These are phyloP conservation scores for Drosophila pseudoobscura DNA, from an alignment of 1,140 invertebrate species.

Conservation along the genomic window DNA sequence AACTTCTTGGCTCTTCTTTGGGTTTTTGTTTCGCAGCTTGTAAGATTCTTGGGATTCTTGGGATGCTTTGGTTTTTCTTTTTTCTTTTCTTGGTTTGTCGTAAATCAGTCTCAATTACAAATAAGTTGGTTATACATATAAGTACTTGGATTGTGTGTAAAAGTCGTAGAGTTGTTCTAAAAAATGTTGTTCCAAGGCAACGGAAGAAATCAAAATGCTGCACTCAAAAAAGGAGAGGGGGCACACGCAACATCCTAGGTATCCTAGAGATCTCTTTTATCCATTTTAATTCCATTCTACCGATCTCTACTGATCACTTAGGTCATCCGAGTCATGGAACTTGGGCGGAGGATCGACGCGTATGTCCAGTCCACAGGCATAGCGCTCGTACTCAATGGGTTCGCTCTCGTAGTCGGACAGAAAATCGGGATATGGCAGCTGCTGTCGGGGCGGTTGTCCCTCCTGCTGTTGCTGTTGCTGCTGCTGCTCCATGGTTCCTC, in stretches of 20 bases:
- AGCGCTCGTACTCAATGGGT: conserved; percentile 80
- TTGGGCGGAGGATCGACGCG: conserved; percentile 81
- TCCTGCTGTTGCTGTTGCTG: neutral
- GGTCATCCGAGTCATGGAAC: conserved; percentile 78
- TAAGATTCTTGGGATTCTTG: conserved; percentile 26
- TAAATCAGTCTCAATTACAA: conserved; percentile 82
- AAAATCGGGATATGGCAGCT: conserved; percentile 81
- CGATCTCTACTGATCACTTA: conserved; percentile 69
- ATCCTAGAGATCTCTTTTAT: neutral
- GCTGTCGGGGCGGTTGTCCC: conserved; percentile 24
- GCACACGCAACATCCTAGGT: conserved; percentile 13
- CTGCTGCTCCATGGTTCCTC: conserved; percentile 1
- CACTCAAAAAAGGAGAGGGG: conserved; percentile 26
- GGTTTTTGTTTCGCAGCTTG: conserved; percentile 26
- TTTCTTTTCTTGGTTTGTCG: conserved; percentile 51
- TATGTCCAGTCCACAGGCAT: conserved; percentile 75
- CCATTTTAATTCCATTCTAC: neutral
- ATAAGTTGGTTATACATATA: conserved; percentile 68
- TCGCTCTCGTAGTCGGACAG: conserved; percentile 80
- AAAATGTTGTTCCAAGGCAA: conserved; percentile 64
- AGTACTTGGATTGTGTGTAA: conserved; percentile 71
- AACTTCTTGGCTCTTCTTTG: conserved; percentile 15
- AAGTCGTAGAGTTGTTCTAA: conserved; percentile 69
- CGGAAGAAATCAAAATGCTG: conserved; percentile 74
- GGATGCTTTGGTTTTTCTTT: neutral